A percentile compares a stretch with the other conserved stretches of the same genome.
Evolutionary conservation across 2,113 vertebrate genomes (phyloP).

Genomic region (Orycteropus afer): DNA sequence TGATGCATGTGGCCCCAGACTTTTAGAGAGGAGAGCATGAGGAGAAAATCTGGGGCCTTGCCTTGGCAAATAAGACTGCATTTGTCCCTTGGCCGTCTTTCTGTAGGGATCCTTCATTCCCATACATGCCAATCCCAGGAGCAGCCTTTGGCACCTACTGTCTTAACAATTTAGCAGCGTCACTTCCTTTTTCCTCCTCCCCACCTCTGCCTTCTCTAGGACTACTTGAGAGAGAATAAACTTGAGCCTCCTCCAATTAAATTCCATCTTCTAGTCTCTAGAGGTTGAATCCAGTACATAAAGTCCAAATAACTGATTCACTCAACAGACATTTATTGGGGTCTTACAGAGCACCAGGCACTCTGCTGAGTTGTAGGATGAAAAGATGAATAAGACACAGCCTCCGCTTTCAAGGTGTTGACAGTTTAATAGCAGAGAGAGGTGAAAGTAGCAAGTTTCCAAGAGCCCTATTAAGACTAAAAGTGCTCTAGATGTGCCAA

Average conservation of each 20-base stretch:
- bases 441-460: background rate
- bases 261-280: background rate
- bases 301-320: slow-evolving; percentile 5
- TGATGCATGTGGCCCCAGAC: background rate
- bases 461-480: background rate
- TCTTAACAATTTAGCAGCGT: background rate
- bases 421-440: background rate
- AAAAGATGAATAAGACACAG: background rate
- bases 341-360: background rate
- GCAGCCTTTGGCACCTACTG: background rate
- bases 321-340: background rate
- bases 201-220: background rate
- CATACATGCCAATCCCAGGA: background rate
- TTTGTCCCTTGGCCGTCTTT: background rate
- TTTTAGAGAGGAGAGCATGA: background rate
- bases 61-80: background rate
- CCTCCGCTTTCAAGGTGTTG: background rate
- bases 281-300: background rate
- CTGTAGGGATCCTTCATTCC: background rate
- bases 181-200: background rate
- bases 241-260: slow-evolving; percentile 4
- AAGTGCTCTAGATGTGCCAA: background rate
- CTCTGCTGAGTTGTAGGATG: background rate
- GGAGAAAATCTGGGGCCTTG: background rate
- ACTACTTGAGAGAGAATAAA: slow-evolving; percentile 5